Percentiles rank a stretch among this genome's conserved stretches.
Evolutionary conservation across 1,140 invertebrate genomes (phyloP).

Genomic region (Zaprionus lachaisei): DNA sequence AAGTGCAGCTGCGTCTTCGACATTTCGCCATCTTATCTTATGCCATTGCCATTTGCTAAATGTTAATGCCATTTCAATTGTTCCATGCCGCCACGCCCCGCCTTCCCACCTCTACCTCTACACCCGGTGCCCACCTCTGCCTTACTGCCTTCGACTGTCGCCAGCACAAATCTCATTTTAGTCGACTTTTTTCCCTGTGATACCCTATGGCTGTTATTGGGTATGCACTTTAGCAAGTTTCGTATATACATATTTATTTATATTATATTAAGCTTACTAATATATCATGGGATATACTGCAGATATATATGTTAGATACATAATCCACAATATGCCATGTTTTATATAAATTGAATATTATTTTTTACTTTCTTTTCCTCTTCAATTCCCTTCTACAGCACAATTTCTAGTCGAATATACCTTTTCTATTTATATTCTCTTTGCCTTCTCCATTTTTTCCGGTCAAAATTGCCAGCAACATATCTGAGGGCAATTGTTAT

Average conservation of each 20-base stretch:
- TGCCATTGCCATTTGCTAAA: constrained; percentile 77
- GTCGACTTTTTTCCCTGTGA: constrained; percentile 11
- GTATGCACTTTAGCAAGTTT: neutral
- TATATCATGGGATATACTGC: neutral
- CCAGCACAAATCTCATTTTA: constrained; percentile 60
- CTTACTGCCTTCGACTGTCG: constrained; percentile 25
- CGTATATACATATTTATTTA: neutral
- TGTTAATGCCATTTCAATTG: constrained; percentile 82
- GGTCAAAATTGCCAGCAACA: constrained; percentile 15
- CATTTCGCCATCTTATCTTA: constrained; percentile 64
- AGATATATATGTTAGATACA: neutral
- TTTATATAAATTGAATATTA: no score
- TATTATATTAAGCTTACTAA: neutral
- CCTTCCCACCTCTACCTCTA: neutral
- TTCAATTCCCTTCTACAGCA: neutral
- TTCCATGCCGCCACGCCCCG: constrained; percentile 25
- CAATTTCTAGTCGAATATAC: neutral
- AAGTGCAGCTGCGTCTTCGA: constrained; percentile 77
- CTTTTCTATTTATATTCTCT: constrained; percentile 2
- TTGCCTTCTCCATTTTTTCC: constrained; percentile 11
- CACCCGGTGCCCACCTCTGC: constrained; percentile 2
- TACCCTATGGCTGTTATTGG: neutral
- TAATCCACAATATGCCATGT: no score
- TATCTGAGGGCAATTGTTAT: constrained; percentile 45
- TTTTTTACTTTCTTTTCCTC: neutral